These are phyloP conservation scores for Equus przewalskii DNA, from an alignment of 2,113 vertebrate species.

Conservation along the genomic window DNA sequence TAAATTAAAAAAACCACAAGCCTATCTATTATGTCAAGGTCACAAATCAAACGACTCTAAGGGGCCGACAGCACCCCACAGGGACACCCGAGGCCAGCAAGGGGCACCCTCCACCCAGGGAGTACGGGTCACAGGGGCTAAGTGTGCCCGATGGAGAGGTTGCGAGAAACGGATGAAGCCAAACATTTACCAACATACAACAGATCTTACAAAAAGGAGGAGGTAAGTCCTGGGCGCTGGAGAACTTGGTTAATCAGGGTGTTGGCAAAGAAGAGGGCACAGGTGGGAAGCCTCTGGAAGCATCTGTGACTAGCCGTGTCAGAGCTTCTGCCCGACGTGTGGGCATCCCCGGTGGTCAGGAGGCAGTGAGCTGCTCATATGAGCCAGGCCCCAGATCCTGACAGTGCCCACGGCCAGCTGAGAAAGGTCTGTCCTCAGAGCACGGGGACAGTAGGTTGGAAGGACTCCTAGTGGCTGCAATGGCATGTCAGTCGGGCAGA, in stretches of 20 bases:
- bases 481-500: neutral
- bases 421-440: neutral
- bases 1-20: conserved; percentile 86
- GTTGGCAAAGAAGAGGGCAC: conserved; percentile 63
- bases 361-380: neutral
- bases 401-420: neutral
- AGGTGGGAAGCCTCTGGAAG: conserved; percentile 63
- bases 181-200: conserved; percentile 27
- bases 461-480: neutral
- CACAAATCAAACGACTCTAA: conserved; percentile 66
- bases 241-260: conserved; percentile 62
- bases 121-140: neutral
- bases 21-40: conserved; percentile 70
- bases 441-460: neutral
- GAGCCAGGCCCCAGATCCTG: neutral
- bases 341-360: neutral
- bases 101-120: neutral
- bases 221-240: conserved; percentile 60
- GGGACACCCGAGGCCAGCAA: conserved; percentile 73
- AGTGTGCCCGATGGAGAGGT: neutral
- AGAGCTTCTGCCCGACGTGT: neutral
- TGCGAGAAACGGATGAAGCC: neutral
- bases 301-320: neutral
- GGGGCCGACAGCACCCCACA: conserved; percentile 74
- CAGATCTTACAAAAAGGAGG: conserved; percentile 62